phyloP scores from a whole-genome alignment of 1,140 invertebrate species.

The Aphaenogaster ashmeadi region DNA sequence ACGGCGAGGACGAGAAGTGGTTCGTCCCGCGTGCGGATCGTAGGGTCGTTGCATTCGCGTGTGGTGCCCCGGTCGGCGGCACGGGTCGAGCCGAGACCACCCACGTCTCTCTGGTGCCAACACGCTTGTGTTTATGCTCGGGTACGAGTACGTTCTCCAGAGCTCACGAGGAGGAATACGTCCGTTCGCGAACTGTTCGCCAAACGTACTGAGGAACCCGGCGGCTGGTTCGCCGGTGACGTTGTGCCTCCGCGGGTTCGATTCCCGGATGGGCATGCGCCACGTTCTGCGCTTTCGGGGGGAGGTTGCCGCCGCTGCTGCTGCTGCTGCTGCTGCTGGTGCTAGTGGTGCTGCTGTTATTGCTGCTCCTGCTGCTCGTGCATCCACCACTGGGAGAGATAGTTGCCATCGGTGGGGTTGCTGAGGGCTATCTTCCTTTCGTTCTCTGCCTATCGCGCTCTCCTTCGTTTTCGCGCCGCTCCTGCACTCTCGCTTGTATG shows the following conservation, averaged over 20 bases:
- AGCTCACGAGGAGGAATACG: slow-evolving; percentile 76
- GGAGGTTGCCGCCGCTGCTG: slow-evolving; percentile 49
- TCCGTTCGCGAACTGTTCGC: slow-evolving; percentile 86
- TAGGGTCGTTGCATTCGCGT: slow-evolving; percentile 36
- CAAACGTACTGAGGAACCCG: slow-evolving; percentile 86
- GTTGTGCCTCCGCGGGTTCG: slow-evolving; percentile 80
- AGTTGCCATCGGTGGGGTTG: slow-evolving; percentile 52
- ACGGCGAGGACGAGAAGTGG: slow-evolving; percentile 16
- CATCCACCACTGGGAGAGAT: slow-evolving; percentile 66
- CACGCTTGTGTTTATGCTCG: slow-evolving; percentile 58
- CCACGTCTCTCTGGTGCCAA: slow-evolving; percentile 10
- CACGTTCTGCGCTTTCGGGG: slow-evolving; percentile 73
- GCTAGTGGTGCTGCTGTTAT: slow-evolving; percentile 36
- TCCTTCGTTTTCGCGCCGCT: neutral
- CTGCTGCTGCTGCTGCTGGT: slow-evolving; percentile 40
- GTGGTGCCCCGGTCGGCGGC: slow-evolving; percentile 1
- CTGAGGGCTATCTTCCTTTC: slow-evolving; percentile 20
- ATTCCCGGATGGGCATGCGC: slow-evolving; percentile 82
- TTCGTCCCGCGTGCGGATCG: slow-evolving; percentile 38
- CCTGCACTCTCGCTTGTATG: neutral
- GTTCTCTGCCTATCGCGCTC: neutral
- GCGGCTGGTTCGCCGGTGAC: slow-evolving; percentile 84
- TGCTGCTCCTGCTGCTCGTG: slow-evolving; percentile 59
- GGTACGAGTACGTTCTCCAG: slow-evolving; percentile 73
- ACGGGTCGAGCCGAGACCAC: slow-evolving; percentile 29